Conservation (phyloP, 2,888 invertebrate genomes). For the Polydrusus pterygomalis region DNA sequence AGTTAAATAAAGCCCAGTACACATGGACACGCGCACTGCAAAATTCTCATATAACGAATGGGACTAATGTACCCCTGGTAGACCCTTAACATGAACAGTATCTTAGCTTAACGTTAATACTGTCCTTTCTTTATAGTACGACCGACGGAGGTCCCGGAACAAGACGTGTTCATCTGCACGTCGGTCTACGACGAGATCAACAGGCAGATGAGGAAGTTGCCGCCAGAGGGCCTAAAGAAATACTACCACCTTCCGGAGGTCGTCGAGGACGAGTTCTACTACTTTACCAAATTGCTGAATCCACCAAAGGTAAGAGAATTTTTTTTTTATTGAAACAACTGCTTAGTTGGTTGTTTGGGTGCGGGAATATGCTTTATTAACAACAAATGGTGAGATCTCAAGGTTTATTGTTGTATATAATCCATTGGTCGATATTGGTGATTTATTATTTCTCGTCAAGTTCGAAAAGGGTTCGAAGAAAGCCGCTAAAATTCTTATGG, state of each 20-base stretch:
- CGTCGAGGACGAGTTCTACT: constrained; percentile 94
- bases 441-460: no score
- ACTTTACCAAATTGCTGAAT: constrained; percentile 82
- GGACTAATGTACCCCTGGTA: no score
- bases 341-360: background rate
- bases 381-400: constrained; percentile 27
- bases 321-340: background rate
- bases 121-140: constrained; percentile 80
- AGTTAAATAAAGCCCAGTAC: no score
- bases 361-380: constrained; percentile 9
- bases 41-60: no score
- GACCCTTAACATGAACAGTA: no score
- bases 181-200: constrained; percentile 93
- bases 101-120: no score
- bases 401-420: background rate
- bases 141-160: constrained; percentile 94
- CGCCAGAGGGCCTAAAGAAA: constrained; percentile 83
- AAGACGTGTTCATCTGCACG: constrained; percentile 94
- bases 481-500: no score
- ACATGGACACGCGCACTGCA: no score
- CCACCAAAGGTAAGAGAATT: constrained; percentile 75
- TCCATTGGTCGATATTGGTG: background rate
- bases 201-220: constrained; percentile 83
- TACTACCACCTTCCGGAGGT: constrained; percentile 88
- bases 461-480: no score